Percentiles rank a stretch among this genome's conserved stretches.
Conservation (phyloP, 1,140 invertebrate genomes). For the Drosophila sucinea region DNA sequence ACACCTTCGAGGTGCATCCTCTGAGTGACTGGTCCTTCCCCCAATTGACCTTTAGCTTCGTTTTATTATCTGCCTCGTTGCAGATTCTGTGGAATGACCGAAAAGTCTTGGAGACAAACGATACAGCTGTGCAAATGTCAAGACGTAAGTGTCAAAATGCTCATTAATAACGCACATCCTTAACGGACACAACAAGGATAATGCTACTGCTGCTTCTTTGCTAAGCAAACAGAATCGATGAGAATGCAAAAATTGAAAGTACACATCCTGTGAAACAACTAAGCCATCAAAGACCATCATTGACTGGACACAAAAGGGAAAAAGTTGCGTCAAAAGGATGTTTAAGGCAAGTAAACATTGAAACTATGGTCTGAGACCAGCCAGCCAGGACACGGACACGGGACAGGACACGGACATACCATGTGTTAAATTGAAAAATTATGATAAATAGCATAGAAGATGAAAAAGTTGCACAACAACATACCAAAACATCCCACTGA, state of each 20-base stretch:
- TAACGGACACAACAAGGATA: constrained; percentile 40
- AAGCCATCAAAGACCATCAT: constrained; percentile 62
- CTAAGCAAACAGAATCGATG: constrained; percentile 77
- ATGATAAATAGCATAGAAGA: constrained; percentile 80
- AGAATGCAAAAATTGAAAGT: constrained; percentile 78
- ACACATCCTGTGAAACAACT: constrained; percentile 33
- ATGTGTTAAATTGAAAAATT: constrained; percentile 83
- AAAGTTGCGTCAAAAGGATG: constrained; percentile 78
- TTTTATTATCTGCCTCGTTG: constrained; percentile 24
- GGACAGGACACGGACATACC: constrained; percentile 10
- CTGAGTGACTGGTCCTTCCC: not conserved
- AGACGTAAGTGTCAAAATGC: constrained; percentile 82
- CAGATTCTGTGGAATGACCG: constrained; percentile 45
- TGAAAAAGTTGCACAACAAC: constrained; percentile 57
- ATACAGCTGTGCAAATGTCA: constrained; percentile 81
- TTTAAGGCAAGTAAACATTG: constrained; percentile 74
- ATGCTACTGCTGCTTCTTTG: constrained; percentile 2
- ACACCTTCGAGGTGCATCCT: not conserved
- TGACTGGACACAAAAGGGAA: constrained; percentile 64
- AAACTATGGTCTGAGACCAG: constrained; percentile 51
- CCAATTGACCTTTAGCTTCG: constrained; percentile 54
- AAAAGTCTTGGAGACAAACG: constrained; percentile 69
- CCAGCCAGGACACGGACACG: constrained; percentile 28
- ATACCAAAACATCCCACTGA: constrained; percentile 61
- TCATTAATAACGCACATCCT: constrained; percentile 80